Percentiles rank a stretch among this genome's conserved stretches.
Evolutionary conservation across 2,113 vertebrate species (phyloP).

Genomic region (Paralichthys olivaceus): DNA sequence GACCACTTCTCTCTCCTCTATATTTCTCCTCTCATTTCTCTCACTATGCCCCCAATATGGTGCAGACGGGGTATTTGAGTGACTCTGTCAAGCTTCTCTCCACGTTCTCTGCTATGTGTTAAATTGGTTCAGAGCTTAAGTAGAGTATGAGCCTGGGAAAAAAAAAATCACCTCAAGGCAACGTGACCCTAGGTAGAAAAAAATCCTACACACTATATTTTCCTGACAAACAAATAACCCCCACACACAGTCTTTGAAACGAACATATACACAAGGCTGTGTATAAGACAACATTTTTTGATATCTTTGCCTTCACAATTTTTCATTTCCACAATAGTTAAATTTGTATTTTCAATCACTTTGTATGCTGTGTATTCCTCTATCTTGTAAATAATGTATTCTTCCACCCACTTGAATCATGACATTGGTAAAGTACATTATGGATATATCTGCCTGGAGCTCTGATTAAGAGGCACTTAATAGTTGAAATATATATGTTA

Average conservation of each 20-base stretch:
- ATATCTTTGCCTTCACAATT: not conserved
- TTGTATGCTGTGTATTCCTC: not conserved
- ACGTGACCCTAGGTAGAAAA: slow-evolving; percentile 61
- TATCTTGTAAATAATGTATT: not conserved
- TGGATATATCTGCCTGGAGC: not conserved
- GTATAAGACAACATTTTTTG: not conserved
- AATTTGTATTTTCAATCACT: not conserved
- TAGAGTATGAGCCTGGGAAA: slow-evolving; percentile 51
- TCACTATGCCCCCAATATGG: slow-evolving; percentile 54
- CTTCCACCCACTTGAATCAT: not conserved
- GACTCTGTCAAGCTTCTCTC: slow-evolving; percentile 72
- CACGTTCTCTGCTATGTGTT: slow-evolving; percentile 56
- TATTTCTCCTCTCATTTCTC: slow-evolving; percentile 53
- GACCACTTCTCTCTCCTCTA: slow-evolving; percentile 42
- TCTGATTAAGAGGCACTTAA: not conserved
- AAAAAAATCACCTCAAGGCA: slow-evolving; percentile 63
- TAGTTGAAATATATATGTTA: not conserved
- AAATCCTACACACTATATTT: slow-evolving; percentile 10
- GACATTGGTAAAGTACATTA: not conserved
- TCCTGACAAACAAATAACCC: slow-evolving; percentile 30
- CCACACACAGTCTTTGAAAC: not conserved
- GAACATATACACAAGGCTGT: not conserved
- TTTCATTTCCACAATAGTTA: not conserved
- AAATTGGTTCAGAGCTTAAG: slow-evolving; percentile 77
- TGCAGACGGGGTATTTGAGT: slow-evolving; percentile 69